Percentiles rank a stretch among this genome's conserved stretches.
phyloP scores from a whole-genome alignment of 2,113 vertebrate species.

The Haplochromis vanheusdeni region DNA sequence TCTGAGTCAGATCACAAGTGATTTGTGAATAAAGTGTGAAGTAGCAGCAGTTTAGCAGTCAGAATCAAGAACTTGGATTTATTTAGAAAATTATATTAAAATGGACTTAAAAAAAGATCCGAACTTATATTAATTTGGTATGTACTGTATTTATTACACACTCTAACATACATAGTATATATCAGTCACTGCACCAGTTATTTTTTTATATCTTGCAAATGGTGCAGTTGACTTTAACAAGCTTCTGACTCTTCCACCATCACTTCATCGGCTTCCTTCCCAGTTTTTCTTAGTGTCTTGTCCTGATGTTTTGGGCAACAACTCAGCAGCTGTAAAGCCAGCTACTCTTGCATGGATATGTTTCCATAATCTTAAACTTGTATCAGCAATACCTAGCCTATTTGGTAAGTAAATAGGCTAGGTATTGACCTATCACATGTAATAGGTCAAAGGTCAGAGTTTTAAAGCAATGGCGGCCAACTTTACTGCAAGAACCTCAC shows the following conservation, averaged over 20 bases:
- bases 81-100: neutral
- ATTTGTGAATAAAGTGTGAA: neutral
- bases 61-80: neutral
- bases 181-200: neutral
- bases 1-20: neutral
- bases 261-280: neutral
- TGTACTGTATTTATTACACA: neutral
- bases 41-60: neutral
- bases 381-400: neutral
- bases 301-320: neutral
- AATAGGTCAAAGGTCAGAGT: neutral
- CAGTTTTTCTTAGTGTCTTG: neutral
- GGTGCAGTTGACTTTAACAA: neutral
- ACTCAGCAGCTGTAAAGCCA: neutral
- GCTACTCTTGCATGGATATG: neutral
- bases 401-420: neutral
- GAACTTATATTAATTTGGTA: fast-evolving
- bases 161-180: neutral
- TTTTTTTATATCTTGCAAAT: neutral
- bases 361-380: neutral
- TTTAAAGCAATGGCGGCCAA: neutral
- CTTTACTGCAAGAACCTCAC: neutral
- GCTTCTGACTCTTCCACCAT: neutral
- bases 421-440: neutral
- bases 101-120: neutral